A percentile compares a stretch with the other conserved stretches of the same genome.
These are phyloP conservation scores for Rhamphomyia laevipes DNA, from an alignment of 2,888 invertebrate species.

Conservation along the genomic window DNA sequence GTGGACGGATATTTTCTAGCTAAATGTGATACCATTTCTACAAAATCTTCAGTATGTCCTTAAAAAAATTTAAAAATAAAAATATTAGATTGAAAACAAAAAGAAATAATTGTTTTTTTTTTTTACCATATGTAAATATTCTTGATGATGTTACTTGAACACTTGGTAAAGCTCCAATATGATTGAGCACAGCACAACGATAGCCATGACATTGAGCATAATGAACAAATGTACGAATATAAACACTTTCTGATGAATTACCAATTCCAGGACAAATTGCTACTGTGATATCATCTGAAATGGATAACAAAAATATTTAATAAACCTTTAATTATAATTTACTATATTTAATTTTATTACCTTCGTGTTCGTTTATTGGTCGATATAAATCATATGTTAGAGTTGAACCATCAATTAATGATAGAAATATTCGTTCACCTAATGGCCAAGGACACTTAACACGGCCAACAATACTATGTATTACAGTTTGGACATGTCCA, in stretches of 20 bases:
- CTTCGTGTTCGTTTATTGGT: slow-evolving; percentile 61
- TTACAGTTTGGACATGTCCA: slow-evolving; percentile 86
- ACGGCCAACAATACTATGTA: slow-evolving; percentile 79
- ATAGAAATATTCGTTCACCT: slow-evolving; percentile 67
- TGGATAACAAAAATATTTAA: slow-evolving; percentile 12
- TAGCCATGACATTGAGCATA: slow-evolving; percentile 86
- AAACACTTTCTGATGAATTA: slow-evolving; percentile 88
- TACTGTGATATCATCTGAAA: slow-evolving; percentile 72
- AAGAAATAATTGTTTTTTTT: not conserved
- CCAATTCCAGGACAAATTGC: slow-evolving; percentile 88
- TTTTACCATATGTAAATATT: slow-evolving; percentile 84
- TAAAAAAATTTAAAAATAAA: not conserved
- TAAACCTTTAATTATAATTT: not conserved
- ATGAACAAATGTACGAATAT: slow-evolving; percentile 86
- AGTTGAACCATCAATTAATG: slow-evolving; percentile 73
- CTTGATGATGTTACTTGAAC: slow-evolving; percentile 77
- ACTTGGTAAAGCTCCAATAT: slow-evolving; percentile 77
- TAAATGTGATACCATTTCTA: slow-evolving; percentile 68
- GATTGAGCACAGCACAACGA: slow-evolving; percentile 85
- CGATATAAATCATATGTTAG: slow-evolving; percentile 88
- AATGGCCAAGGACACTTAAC: slow-evolving; percentile 82
- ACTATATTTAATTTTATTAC: slow-evolving; percentile 33
- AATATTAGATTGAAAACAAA: too few relatives aligned
- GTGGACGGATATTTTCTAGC: slow-evolving; percentile 61
- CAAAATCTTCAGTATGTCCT: slow-evolving; percentile 86